These are phyloP conservation scores for Danio rerio DNA, from an alignment of 2,113 vertebrate species.

Conservation along the genomic window DNA sequence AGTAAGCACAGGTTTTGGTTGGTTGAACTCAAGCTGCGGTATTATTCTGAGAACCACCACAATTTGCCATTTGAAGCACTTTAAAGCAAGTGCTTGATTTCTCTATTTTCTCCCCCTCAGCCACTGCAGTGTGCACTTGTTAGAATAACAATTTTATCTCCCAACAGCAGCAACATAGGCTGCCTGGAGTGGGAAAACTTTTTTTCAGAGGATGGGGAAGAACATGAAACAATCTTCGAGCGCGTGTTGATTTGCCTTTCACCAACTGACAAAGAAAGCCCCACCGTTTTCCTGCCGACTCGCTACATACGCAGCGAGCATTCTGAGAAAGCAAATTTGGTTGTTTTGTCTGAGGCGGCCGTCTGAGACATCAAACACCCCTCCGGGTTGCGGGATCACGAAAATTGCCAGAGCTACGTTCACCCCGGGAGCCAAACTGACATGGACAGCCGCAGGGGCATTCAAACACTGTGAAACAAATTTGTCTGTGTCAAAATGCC, in stretches of 20 bases:
- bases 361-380: constrained; percentile 2
- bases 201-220: background rate
- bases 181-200: constrained; percentile 29
- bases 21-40: background rate
- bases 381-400: constrained; percentile 6
- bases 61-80: constrained; percentile 1
- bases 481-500: constrained; percentile 10
- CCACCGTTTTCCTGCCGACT: background rate
- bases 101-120: background rate
- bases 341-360: constrained; percentile 10
- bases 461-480: constrained; percentile 19
- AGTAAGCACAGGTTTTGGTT: background rate
- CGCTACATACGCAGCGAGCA: background rate
- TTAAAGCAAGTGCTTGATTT: background rate
- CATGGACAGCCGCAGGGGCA: constrained; percentile 7
- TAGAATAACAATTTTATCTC: constrained; percentile 14
- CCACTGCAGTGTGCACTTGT: constrained; percentile 9
- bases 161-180: constrained; percentile 6
- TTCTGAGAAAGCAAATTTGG: constrained; percentile 10
- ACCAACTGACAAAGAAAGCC: constrained; percentile 3
- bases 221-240: constrained; percentile 12
- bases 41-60: background rate
- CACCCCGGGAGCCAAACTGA: constrained; percentile 15
- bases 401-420: constrained; percentile 4
- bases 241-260: background rate